phyloP scores from a whole-genome alignment of 2,113 vertebrate species.

The Nyctibius bracteatus region DNA sequence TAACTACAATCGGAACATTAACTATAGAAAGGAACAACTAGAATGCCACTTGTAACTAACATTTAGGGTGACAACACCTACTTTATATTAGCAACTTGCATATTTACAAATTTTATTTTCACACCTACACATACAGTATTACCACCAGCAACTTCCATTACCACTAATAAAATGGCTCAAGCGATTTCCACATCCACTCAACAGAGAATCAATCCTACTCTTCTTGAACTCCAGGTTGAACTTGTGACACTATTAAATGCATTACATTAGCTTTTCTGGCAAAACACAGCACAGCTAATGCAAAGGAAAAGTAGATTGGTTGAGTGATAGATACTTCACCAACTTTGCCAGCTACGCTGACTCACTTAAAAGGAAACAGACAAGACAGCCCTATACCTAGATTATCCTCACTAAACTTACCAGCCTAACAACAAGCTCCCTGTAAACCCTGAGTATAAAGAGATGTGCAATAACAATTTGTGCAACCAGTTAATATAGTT shows the following conservation, averaged over 20 bases:
- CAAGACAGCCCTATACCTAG: neutral
- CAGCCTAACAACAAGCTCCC: neutral
- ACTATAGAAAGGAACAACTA: neutral
- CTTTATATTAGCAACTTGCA: neutral
- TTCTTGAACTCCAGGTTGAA: neutral
- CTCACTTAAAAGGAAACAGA: neutral
- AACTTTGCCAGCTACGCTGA: neutral
- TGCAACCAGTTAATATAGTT: neutral
- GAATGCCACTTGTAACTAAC: neutral
- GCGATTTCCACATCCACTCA: neutral
- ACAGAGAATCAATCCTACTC: neutral
- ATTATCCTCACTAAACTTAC: neutral
- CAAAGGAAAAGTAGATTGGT: neutral
- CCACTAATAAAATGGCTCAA: neutral
- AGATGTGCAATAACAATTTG: neutral
- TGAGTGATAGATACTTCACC: neutral
- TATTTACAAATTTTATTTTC: neutral
- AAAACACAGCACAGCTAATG: neutral
- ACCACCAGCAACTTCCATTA: neutral
- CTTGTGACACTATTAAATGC: neutral
- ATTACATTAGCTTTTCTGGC: neutral
- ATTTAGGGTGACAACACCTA: neutral
- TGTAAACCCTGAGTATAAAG: neutral
- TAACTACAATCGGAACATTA: neutral
- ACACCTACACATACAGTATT: neutral